These are phyloP conservation scores for Ischnus inquisitorius DNA, from an alignment of 2,888 invertebrate species.

Conservation along the genomic window DNA sequence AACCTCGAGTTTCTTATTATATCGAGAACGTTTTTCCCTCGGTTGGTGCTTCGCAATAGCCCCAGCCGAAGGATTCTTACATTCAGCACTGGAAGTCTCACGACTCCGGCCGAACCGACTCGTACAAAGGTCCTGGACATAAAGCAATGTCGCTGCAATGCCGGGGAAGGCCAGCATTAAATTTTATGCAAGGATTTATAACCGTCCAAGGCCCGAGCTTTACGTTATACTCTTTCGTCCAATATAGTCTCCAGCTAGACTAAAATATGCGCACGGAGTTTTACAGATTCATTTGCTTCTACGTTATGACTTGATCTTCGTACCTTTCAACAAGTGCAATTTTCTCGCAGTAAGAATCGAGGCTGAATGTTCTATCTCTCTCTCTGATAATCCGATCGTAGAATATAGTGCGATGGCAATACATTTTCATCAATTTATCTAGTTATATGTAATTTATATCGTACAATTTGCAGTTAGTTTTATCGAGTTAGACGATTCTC, in stretches of 20 bases:
- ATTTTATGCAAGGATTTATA: conserved; percentile 78
- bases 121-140: conserved; percentile 55
- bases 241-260: neutral
- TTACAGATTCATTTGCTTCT: neutral
- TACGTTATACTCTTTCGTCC: conserved; percentile 52
- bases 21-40: conserved; percentile 76
- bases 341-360: neutral
- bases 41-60: conserved; percentile 27
- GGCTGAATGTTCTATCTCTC: neutral
- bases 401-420: neutral
- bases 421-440: neutral
- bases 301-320: neutral
- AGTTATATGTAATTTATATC: neutral
- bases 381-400: neutral
- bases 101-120: conserved; percentile 22
- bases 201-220: conserved; percentile 66
- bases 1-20: conserved; percentile 81
- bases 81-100: conserved; percentile 50
- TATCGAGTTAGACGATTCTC: neutral
- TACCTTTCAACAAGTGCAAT: neutral
- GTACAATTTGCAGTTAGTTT: neutral
- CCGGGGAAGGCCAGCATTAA: conserved; percentile 65
- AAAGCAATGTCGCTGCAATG: conserved; percentile 59
- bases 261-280: neutral
- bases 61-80: conserved; percentile 31